A percentile compares a stretch with the other conserved stretches of the same genome.
Conservation (phyloP, 2,797 vertebrate species). For the Sebastes elongatus region DNA sequence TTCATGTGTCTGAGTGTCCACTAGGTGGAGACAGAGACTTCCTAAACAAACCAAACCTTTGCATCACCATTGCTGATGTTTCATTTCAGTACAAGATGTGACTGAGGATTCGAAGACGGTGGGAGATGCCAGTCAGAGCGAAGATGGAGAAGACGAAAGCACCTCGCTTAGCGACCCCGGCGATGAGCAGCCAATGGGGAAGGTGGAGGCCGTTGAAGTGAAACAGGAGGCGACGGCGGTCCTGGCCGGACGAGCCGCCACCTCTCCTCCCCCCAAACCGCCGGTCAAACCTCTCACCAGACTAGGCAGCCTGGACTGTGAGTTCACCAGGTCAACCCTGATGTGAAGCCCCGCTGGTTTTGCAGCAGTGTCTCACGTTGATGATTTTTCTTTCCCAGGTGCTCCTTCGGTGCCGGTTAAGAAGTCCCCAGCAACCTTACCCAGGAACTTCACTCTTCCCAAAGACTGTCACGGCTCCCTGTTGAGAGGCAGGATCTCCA, state of each 20-base stretch:
- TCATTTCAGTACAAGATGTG: conserved; percentile 71
- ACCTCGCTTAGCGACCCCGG: conserved; percentile 40
- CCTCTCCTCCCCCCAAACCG: conserved; percentile 73
- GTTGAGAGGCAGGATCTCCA: conserved; percentile 87
- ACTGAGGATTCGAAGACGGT: conserved; percentile 68
- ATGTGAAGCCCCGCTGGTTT: rapidly evolving
- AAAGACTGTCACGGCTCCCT: conserved; percentile 79
- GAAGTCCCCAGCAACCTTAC: conserved; percentile 82
- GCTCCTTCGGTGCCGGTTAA: conserved; percentile 70
- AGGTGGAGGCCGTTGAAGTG: conserved; percentile 49
- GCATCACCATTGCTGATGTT: background rate
- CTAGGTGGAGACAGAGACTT: conserved; percentile 71
- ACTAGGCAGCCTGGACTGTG: conserved; percentile 83
- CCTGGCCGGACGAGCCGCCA: conserved; percentile 67
- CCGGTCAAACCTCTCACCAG: conserved; percentile 80
- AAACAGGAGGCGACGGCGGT: conserved; percentile 50
- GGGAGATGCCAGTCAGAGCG: conserved; percentile 64
- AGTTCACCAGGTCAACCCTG: conserved; percentile 18
- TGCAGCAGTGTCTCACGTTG: background rate
- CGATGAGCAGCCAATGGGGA: conserved; percentile 41
- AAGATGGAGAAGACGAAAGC: conserved; percentile 72
- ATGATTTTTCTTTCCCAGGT: conserved; percentile 45
- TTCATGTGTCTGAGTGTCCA: conserved; percentile 40
- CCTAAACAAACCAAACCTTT: background rate
- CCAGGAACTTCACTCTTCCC: conserved; percentile 85